phyloP scores from a whole-genome alignment of 1,140 invertebrate genomes.

The Plectrocnemia conspersa region DNA sequence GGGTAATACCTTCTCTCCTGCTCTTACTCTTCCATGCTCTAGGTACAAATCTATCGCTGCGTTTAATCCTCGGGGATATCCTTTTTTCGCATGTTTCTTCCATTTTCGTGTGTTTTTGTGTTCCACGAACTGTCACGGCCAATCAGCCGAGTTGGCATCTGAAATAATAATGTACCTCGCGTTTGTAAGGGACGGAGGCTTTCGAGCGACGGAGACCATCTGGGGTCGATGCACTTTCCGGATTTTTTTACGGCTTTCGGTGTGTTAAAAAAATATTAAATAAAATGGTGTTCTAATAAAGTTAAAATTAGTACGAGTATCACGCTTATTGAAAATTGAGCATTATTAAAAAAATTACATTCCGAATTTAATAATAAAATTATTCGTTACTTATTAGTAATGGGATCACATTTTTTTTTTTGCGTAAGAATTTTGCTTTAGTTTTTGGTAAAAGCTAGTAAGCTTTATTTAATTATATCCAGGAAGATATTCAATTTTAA shows the following conservation, averaged over 20 bases:
- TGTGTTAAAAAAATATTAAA: too few species aligned
- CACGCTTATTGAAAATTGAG: too few species aligned
- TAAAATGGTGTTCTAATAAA: too few species aligned
- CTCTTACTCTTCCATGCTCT: not conserved
- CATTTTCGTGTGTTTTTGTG: constrained; percentile 32
- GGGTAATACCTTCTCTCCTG: constrained; percentile 8
- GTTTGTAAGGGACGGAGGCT: not conserved
- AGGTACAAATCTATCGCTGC: constrained; percentile 24
- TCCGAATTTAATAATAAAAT: too few species aligned
- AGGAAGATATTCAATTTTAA: too few species aligned
- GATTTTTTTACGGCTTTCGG: not conserved
- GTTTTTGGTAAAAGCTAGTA: too few species aligned
- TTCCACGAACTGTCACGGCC: constrained; percentile 34
- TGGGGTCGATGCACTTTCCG: constrained; percentile 23
- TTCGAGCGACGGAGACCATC: constrained; percentile 6
- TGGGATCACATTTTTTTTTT: too few species aligned
- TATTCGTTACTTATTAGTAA: too few species aligned
- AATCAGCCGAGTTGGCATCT: constrained; percentile 32
- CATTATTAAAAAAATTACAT: too few species aligned
- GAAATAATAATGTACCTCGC: constrained; percentile 29
- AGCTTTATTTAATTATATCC: too few species aligned
- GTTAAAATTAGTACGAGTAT: too few species aligned
- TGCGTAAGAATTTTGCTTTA: too few species aligned
- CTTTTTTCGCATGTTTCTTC: constrained; percentile 32
- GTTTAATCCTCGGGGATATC: constrained; percentile 31